Evolutionary conservation across 2,888 invertebrate genomes (phyloP), one percentile per base, ranked within the genome.

Genomic region (Dasysyrphus tricinctus): DNA sequence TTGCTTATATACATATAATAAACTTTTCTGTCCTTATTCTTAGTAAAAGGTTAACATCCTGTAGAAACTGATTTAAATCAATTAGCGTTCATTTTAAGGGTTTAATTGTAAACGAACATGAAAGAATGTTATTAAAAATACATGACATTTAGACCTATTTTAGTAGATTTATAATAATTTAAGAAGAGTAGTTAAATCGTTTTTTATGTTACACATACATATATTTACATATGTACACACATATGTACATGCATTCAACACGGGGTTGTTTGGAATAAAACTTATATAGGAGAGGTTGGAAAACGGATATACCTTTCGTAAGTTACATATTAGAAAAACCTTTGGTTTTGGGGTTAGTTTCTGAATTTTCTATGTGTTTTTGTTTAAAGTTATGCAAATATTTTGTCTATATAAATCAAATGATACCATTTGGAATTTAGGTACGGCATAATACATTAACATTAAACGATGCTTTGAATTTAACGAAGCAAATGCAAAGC

Each of bases 1-100:
- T 24, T 24, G 1, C 24, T 24, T 24, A 14, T 57, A 57, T 74
- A 16, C 5, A 9, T 16, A 12, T 6, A 2, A 24, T 14, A 51
- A n/a, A 16, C 9, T 51, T 61, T 51, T 0, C 3, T 69, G 51
- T 54, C 29, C 54, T 39, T 54, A 37, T 29, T 54, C 37, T n/a
- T 4, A 29, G 39, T 24, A 54, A 67, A 69, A 54, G 39, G 51
- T 69, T 37, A 51, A 69, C 51, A 54, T 69, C 29, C 24, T 69
- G 69, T 54, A 37, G 51, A 54, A 69, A 51, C 37, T 39, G 54
- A 69, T 69, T 69, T 69, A 67, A 67, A 49, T 67, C 49, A 67
- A 67, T 67, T 67, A 49, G 34, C 12, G 32, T 49, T 49, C 7
- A 49, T 34, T 65, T 65, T 37, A 12, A 19, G 47, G 49, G 14